These are phyloP conservation scores for Neoniphon sammara DNA, from an alignment of 2,797 vertebrate species.

Conservation along the genomic window DNA sequence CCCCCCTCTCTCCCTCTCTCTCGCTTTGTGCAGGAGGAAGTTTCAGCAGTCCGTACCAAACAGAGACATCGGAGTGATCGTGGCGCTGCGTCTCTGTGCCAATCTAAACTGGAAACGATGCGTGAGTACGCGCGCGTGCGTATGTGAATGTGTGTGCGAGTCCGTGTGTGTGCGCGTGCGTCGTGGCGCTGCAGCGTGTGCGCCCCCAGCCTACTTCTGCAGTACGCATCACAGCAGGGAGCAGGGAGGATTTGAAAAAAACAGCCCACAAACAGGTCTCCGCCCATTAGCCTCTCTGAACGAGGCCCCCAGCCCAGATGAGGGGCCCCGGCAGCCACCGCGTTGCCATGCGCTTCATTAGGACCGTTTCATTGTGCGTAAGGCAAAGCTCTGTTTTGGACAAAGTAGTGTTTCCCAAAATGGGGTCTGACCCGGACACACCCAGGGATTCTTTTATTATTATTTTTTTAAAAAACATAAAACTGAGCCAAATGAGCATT, in stretches of 20 bases:
- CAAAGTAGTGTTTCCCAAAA: conserved; percentile 48
- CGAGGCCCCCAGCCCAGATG: conserved; percentile 51
- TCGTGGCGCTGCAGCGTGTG: conserved; percentile 69
- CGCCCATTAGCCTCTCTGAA: conserved; percentile 68
- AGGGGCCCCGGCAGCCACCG: conserved; percentile 46
- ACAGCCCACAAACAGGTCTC: conserved; percentile 70
- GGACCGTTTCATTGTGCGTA: conserved; percentile 50
- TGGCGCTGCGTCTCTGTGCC: conserved; percentile 73
- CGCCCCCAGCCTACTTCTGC: conserved; percentile 71
- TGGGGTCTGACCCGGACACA: conserved; percentile 53
- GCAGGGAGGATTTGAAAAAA: conserved; percentile 58
- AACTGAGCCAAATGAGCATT: conserved; percentile 33
- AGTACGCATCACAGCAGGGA: conserved; percentile 73
- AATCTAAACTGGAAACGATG: conserved; percentile 59
- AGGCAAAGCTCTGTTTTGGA: conserved; percentile 39
- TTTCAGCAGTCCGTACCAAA: conserved; percentile 55
- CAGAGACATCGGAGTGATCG: conserved; percentile 47
- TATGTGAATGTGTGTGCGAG: conserved; percentile 14
- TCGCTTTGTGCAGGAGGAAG: conserved; percentile 54
- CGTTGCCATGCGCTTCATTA: conserved; percentile 31
- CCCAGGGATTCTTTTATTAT: conserved; percentile 22
- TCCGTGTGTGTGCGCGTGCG: conserved; percentile 24
- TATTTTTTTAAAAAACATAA: background rate
- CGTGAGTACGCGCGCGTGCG: conserved; percentile 17
- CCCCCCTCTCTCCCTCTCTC: conserved; percentile 31